Percentiles rank a stretch among this genome's conserved stretches.
Conservation (phyloP, 2,797 vertebrate species). For the Acrossocheilus fasciatus region DNA sequence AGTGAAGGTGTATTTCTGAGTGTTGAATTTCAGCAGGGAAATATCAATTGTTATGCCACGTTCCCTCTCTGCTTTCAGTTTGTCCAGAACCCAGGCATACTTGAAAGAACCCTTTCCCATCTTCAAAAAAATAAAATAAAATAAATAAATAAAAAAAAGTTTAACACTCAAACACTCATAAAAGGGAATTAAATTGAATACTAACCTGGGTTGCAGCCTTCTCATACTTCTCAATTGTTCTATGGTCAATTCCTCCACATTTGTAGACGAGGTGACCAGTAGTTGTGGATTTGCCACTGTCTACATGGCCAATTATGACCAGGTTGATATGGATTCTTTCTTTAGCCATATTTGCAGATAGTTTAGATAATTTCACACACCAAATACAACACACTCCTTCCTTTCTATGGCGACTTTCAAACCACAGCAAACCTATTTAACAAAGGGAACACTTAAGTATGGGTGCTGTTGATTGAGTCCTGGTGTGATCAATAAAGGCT, state of each 20-base stretch:
- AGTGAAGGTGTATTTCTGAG: constrained; percentile 81
- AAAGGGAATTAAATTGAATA: rapidly evolving
- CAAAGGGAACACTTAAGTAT: not conserved
- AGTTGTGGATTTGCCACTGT: constrained; percentile 86
- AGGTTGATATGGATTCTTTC: constrained; percentile 80
- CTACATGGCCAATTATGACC: constrained; percentile 85
- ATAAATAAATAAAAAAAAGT: not conserved
- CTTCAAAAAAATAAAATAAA: constrained; percentile 57
- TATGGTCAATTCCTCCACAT: constrained; percentile 82
- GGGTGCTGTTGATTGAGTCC: constrained; percentile 10
- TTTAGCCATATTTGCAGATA: constrained; percentile 58
- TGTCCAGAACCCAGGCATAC: constrained; percentile 85
- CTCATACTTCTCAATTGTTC: constrained; percentile 84
- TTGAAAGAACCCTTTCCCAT: constrained; percentile 86
- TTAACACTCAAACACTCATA: not conserved
- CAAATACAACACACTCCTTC: not conserved
- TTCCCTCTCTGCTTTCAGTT: constrained; percentile 83
- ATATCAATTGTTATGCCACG: constrained; percentile 85
- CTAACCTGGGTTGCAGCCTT: constrained; percentile 79
- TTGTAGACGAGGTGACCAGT: constrained; percentile 85
- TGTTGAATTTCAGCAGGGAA: constrained; percentile 82
- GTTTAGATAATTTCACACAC: not conserved
- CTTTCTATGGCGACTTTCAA: rapidly evolving
- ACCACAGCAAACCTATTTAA: no score
- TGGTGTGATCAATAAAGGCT: constrained; percentile 27